Conservation (phyloP, 2,113 vertebrate species). For the Ailurus styani region DNA sequence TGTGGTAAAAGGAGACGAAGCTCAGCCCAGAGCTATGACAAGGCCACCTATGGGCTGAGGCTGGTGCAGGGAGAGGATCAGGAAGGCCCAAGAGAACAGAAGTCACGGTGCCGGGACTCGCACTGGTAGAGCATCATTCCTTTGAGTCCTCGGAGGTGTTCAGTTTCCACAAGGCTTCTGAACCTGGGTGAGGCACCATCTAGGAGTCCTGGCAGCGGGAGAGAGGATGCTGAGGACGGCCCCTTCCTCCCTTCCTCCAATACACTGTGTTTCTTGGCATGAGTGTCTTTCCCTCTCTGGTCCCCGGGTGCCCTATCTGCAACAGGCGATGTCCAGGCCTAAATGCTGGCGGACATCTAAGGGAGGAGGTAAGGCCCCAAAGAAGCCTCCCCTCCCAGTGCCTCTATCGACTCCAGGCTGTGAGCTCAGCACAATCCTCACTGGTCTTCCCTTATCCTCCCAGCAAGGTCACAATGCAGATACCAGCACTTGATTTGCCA, state of each 20-base stretch:
- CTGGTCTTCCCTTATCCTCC: neutral
- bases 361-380: neutral
- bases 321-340: neutral
- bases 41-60: neutral
- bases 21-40: neutral
- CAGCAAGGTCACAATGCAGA: neutral
- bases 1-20: neutral
- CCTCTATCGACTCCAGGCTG: accelerated
- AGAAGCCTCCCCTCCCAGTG: neutral
- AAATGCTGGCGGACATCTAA: neutral
- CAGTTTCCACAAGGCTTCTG: neutral
- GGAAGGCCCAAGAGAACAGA: neutral
- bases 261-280: neutral
- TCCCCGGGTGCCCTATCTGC: neutral
- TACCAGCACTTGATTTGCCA: neutral
- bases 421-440: accelerated
- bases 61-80: neutral
- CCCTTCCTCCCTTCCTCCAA: neutral
- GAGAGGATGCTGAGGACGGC: neutral
- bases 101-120: neutral
- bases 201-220: neutral
- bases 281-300: neutral
- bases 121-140: neutral
- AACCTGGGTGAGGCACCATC: neutral
- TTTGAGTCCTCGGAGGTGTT: neutral